These are phyloP conservation scores for Fistularia tabacaria DNA, from an alignment of 2,797 vertebrate species.

Conservation along the genomic window DNA sequence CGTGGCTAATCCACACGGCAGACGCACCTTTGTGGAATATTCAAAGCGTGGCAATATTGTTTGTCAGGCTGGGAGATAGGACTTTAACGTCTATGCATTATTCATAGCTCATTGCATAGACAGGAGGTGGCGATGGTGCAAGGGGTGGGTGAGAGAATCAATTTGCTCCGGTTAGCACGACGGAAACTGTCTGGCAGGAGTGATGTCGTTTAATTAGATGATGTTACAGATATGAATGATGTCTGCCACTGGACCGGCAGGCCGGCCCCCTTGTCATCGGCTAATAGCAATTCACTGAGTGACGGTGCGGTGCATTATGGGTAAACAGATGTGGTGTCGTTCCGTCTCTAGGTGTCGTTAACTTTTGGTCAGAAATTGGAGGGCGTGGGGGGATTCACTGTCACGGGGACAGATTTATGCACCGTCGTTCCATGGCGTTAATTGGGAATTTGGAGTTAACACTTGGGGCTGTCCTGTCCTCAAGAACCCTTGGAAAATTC, in stretches of 20 bases:
- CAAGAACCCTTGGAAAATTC: too few relatives aligned
- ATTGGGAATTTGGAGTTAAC: too few relatives aligned
- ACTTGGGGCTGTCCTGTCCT: too few relatives aligned
- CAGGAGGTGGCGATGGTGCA: conserved; percentile 2
- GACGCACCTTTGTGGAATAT: conserved; percentile 62
- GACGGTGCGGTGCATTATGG: conserved; percentile 54
- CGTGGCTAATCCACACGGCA: conserved; percentile 45
- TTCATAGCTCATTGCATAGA: conserved; percentile 60
- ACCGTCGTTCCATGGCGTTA: not conserved
- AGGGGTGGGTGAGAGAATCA: conserved; percentile 45
- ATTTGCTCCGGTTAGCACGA: conserved; percentile 60
- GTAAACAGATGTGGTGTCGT: conserved; percentile 62
- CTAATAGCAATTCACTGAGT: conserved; percentile 42
- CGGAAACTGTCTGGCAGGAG: conserved; percentile 60
- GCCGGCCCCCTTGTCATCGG: conserved; percentile 30
- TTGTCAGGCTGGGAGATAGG: conserved; percentile 69
- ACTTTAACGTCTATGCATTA: conserved; percentile 68
- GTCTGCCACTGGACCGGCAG: conserved; percentile 53
- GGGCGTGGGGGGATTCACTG: conserved; percentile 17
- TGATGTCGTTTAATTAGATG: conserved; percentile 73
- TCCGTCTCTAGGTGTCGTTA: conserved; percentile 48
- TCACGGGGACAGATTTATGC: conserved; percentile 2
- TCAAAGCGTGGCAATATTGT: conserved; percentile 61
- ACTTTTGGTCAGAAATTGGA: conserved; percentile 30
- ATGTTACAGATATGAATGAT: conserved; percentile 67